Conservation (phyloP, 1,140 invertebrate species). For the Dryas iulia region DNA sequence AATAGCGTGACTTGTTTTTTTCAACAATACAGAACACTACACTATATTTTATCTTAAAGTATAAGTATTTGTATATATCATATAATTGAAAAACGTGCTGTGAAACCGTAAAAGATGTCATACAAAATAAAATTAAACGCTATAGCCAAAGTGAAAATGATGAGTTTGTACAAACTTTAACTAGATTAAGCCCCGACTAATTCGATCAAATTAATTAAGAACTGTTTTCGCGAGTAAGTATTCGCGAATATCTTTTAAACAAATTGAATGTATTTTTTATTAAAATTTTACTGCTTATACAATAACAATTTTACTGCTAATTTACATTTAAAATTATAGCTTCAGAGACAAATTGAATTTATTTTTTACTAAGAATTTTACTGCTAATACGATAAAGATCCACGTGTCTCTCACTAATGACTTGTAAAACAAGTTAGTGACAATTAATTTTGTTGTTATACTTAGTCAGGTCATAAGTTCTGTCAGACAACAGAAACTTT, state of each 20-base stretch:
- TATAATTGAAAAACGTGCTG: neutral
- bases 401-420: neutral
- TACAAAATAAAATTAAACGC: neutral
- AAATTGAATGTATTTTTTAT: neutral
- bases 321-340: too few relatives aligned
- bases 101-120: neutral
- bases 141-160: neutral
- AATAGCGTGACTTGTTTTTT: too few relatives aligned
- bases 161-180: neutral
- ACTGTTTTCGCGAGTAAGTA: neutral
- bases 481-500: too few relatives aligned
- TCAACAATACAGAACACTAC: too few relatives aligned
- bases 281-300: neutral
- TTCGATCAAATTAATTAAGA: constrained; percentile 4
- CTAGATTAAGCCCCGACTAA: neutral
- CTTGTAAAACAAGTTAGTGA: neutral
- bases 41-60: neutral
- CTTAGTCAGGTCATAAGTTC: too few relatives aligned
- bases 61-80: too few relatives aligned
- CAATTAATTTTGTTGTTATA: too few relatives aligned
- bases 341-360: neutral
- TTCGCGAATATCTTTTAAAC: neutral
- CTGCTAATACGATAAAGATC: neutral
- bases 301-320: too few relatives aligned
- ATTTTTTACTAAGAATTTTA: neutral